phyloP scores from a whole-genome alignment of 2,113 vertebrate genomes.

The Gobio gobio region DNA sequence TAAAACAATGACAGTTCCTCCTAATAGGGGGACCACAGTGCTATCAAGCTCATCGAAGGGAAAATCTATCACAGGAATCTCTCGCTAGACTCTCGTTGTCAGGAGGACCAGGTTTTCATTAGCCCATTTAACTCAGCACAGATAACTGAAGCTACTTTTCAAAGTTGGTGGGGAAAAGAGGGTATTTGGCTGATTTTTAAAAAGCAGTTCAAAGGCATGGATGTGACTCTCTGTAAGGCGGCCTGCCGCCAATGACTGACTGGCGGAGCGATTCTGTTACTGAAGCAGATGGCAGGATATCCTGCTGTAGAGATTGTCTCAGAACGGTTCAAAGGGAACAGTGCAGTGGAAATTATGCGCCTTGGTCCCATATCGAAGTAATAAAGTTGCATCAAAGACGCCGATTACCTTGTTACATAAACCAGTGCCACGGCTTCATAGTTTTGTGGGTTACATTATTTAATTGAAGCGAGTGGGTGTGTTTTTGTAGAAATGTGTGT shows the following conservation, averaged over 20 bases:
- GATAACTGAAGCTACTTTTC: slow-evolving; percentile 66
- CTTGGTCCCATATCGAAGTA: slow-evolving; percentile 55
- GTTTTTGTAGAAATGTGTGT: slow-evolving; percentile 9
- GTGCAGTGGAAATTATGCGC: slow-evolving; percentile 48
- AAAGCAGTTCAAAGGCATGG: slow-evolving; percentile 60
- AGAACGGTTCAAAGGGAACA: slow-evolving; percentile 61
- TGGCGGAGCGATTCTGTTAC: slow-evolving; percentile 60
- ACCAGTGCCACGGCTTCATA: slow-evolving; percentile 28
- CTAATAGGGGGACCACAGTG: slow-evolving; percentile 24
- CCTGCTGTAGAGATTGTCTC: slow-evolving; percentile 64
- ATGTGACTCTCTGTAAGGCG: slow-evolving; percentile 78
- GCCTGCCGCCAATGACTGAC: slow-evolving; percentile 81
- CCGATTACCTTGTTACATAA: slow-evolving; percentile 38
- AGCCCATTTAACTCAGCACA: slow-evolving; percentile 63
- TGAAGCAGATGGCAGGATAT: slow-evolving; percentile 68
- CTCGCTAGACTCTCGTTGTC: slow-evolving; percentile 39
- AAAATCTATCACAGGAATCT: slow-evolving; percentile 37
- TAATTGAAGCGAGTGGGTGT: background rate
- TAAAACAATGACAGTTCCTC: slow-evolving; percentile 18
- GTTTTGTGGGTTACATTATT: slow-evolving; percentile 31
- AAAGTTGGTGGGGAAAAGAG: slow-evolving; percentile 58
- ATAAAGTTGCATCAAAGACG: slow-evolving; percentile 50
- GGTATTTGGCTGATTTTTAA: slow-evolving; percentile 62
- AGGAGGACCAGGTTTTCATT: slow-evolving; percentile 65
- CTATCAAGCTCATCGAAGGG: slow-evolving; percentile 35